phyloP scores from a whole-genome alignment of 2,797 vertebrate genomes.

The Bucorvus abyssinicus region DNA sequence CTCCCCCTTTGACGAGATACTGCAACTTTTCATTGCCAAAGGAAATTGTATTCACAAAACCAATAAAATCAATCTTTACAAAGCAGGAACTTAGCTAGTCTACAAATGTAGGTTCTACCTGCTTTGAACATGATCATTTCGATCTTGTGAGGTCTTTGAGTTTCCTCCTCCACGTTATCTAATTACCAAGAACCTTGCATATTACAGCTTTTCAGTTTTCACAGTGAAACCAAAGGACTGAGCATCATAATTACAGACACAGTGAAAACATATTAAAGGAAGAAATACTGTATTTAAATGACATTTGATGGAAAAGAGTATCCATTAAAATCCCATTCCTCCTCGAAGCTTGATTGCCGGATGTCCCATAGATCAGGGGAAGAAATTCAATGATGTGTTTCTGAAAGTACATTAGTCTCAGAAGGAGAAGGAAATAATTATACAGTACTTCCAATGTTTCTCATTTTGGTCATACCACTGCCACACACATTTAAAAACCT shows the following conservation, averaged over 20 bases:
- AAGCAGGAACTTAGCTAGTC: background rate
- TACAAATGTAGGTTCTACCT: background rate
- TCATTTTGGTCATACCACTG: background rate
- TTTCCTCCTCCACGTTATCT: background rate
- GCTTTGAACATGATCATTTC: background rate
- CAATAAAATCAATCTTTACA: background rate
- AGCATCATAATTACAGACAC: conserved; percentile 3
- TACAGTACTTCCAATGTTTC: background rate
- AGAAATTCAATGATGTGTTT: background rate
- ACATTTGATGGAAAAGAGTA: background rate
- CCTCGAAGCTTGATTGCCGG: background rate
- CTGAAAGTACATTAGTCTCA: background rate
- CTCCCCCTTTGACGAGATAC: background rate
- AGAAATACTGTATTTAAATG: background rate
- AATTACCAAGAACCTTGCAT: background rate
- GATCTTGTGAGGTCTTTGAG: background rate
- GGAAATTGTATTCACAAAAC: background rate
- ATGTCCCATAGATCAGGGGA: background rate
- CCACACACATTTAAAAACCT: background rate
- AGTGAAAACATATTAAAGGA: background rate
- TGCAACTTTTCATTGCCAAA: background rate
- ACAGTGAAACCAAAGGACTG: conserved; percentile 15
- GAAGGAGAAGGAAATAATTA: conserved; percentile 3
- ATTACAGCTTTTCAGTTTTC: background rate
- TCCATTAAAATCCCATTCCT: background rate